phyloP scores from a whole-genome alignment of 2,888 invertebrate genomes.

The Drosophila macrospina region DNA sequence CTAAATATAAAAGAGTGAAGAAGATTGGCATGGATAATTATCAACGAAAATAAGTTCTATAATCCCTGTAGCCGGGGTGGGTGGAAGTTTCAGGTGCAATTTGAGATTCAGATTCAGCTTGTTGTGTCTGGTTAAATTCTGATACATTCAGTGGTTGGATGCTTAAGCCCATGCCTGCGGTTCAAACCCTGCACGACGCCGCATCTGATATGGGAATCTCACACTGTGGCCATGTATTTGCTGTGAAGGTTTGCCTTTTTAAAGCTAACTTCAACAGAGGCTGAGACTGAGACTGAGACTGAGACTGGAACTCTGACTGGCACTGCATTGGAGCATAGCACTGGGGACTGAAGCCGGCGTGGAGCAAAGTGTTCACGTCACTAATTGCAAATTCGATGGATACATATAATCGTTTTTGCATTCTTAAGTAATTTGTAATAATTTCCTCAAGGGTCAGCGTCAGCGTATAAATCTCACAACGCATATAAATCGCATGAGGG shows the following conservation, averaged over 20 bases:
- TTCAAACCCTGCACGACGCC: constrained; percentile 52
- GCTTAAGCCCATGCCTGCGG: constrained; percentile 67
- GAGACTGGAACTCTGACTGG: not conserved
- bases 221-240: constrained; percentile 56
- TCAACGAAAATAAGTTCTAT: constrained; percentile 32
- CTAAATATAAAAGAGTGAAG: not conserved
- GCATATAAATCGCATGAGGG: constrained; percentile 71
- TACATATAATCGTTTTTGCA: constrained; percentile 85
- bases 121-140: constrained; percentile 40
- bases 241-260: constrained; percentile 40
- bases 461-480: constrained; percentile 77
- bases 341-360: constrained; percentile 40
- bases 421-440: constrained; percentile 85
- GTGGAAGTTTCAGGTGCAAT: constrained; percentile 34
- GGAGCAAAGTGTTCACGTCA: constrained; percentile 77
- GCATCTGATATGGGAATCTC: constrained; percentile 73
- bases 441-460: constrained; percentile 84
- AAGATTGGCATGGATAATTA: constrained; percentile 48
- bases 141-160: constrained; percentile 23
- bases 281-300: not conserved
- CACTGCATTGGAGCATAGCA: not conserved
- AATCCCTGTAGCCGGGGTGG: constrained; percentile 43
- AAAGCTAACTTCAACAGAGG: constrained; percentile 14
- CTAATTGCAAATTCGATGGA: constrained; percentile 84
- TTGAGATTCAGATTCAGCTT: constrained; percentile 27